Base-by-base conservation (phyloP, 2,888 invertebrate species). In the Arctia plantaginis region DNA sequence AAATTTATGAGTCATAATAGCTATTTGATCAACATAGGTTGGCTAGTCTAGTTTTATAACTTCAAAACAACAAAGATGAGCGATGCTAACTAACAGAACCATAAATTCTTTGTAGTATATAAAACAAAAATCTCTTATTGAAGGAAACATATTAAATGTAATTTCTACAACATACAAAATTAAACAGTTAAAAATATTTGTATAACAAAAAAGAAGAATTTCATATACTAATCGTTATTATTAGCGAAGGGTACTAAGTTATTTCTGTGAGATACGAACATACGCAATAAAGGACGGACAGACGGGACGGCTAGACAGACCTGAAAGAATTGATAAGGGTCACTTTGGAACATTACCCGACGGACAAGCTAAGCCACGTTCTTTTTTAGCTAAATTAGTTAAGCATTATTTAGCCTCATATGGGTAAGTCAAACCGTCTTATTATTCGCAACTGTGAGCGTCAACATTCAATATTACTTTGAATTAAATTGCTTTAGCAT, bases 301-400 rank as follows among this genome's bases (percentile, higher is more conserved):
- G 81, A 80, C 80, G 76, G 71, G 81, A 77, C 76, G 81, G 81
- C 82, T 77, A 84, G 87, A 84, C 86, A 86, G 88, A 86, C 87
- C 82, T 82, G 83, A 85, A 81, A 78, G 85, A 88, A 90, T 90
- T 92, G 92, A 92, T 90, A 91, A 89, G 91, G 91, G 91, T 91
- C 88, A 83, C 86, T 86, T 87, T 85, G 81, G 85, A 86, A 88
- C 84, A 86, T 88, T 87, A 85, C 84, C 81, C 85, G 84, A 78
- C 80, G 81, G 83, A 79, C 82, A 86, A 82, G 80, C 79, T 77
- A 79, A 82, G 77, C 86, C 83, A 39, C 74, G 74, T 70, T 83
- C 83, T 82, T 82, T 82, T 85, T 82, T 78, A 78, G 81, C 82
- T 77, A 85, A 86, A 86, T 86, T 86, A 81, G 80, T 81, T 77